Evolutionary conservation across 2,113 vertebrate species (phyloP).

Genomic region (Alaudala cheleensis): DNA sequence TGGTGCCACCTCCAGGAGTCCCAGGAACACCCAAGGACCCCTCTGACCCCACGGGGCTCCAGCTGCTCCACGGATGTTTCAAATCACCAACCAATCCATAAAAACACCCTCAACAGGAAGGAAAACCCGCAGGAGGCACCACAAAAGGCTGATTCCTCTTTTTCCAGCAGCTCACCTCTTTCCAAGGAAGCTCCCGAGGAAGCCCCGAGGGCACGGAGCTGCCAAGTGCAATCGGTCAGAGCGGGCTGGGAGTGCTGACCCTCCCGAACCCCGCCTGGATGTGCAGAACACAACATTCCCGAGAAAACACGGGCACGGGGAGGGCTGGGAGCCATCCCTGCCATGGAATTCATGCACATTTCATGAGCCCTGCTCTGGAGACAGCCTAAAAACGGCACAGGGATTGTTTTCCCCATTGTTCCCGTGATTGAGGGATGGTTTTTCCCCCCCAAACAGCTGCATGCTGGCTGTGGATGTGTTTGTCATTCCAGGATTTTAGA

Average conservation of each 20-base stretch:
- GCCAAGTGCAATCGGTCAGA: neutral
- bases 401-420: neutral
- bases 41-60: neutral
- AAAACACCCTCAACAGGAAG: neutral
- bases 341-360: neutral
- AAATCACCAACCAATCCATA: neutral
- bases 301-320: neutral
- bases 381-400: neutral
- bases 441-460: neutral
- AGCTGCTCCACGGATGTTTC: neutral
- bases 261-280: neutral
- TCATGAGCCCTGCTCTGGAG: neutral
- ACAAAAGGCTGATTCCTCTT: neutral
- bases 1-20: neutral
- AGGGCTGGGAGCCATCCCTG: fast-evolving
- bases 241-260: neutral
- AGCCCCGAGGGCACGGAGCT: neutral
- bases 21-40: neutral
- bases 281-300: neutral
- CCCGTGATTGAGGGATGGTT: fast-evolving
- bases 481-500: neutral
- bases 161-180: neutral
- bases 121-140: neutral
- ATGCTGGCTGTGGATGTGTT: neutral
- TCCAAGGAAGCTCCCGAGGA: neutral